phyloP scores from a whole-genome alignment of 2,113 vertebrate species.

The Saiga tatarica region DNA sequence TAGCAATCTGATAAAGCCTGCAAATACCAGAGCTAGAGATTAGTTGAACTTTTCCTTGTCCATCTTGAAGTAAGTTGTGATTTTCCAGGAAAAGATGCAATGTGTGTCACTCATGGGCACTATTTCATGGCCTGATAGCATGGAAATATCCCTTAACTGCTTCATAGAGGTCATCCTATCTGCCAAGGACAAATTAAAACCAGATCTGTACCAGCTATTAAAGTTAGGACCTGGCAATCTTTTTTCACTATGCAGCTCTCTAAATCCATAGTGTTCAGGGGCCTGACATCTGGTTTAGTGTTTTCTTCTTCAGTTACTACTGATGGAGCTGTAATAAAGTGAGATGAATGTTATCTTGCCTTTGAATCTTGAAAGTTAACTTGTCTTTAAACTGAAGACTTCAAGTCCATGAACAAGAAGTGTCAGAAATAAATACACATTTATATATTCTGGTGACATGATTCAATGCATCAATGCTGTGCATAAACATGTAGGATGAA shows the following conservation, averaged over 20 bases:
- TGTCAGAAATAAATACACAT: constrained; percentile 37
- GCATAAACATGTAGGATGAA: not conserved
- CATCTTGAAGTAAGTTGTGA: not conserved
- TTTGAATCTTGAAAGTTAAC: constrained; percentile 59
- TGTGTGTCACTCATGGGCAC: not conserved
- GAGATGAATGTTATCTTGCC: constrained; percentile 58
- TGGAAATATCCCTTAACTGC: not conserved
- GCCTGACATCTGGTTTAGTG: constrained; percentile 5
- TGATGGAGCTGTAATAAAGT: constrained; percentile 24
- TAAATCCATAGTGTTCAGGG: constrained; percentile 28
- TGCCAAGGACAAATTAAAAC: constrained; percentile 56
- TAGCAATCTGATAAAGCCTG: not conserved
- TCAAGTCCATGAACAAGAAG: constrained; percentile 8
- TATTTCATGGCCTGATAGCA: not conserved
- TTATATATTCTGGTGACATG: not conserved
- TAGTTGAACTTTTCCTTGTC: not conserved
- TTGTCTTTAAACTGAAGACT: constrained; percentile 55
- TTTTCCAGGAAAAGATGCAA: not conserved
- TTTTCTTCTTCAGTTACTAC: constrained; percentile 56
- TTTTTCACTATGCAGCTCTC: constrained; percentile 11
- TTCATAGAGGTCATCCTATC: constrained; percentile 22
- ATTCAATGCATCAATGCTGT: not conserved
- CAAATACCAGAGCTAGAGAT: not conserved
- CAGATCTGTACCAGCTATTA: constrained; percentile 46
- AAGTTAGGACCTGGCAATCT: constrained; percentile 2